These are phyloP conservation scores for Epirrita christyi DNA, from an alignment of 2,888 invertebrate genomes.

Conservation along the genomic window DNA sequence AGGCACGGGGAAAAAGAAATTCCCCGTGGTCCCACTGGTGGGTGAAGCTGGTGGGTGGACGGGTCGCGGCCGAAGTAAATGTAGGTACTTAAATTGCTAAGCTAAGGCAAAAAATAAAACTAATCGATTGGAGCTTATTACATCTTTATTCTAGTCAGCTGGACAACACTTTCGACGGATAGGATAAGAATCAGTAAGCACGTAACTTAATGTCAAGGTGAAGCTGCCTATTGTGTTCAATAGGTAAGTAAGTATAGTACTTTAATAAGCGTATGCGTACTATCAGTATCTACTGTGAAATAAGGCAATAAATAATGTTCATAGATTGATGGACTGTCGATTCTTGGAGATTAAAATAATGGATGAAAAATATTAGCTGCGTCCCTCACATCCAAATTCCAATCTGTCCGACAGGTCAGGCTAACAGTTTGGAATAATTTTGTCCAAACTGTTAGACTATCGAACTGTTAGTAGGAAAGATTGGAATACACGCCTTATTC, in stretches of 20 bases:
- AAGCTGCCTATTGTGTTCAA: conserved; percentile 49
- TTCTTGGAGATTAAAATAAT: conserved; percentile 11
- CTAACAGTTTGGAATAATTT: too few species aligned
- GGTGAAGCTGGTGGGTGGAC: too few species aligned
- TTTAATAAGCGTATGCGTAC: neutral
- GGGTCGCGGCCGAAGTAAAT: too few species aligned
- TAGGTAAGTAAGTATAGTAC: too few species aligned
- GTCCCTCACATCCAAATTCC: conserved; percentile 19
- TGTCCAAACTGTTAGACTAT: too few species aligned
- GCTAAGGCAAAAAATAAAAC: too few species aligned
- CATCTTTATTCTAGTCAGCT: conserved; percentile 8
- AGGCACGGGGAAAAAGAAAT: too few species aligned
- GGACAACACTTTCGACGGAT: conserved; percentile 34
- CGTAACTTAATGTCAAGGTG: conserved; percentile 54
- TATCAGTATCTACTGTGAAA: conserved; percentile 11
- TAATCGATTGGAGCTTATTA: neutral
- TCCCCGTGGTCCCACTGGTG: too few species aligned
- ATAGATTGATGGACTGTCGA: conserved; percentile 32
- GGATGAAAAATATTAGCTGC: conserved; percentile 12
- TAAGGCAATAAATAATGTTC: conserved; percentile 26
- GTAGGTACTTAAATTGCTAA: too few species aligned
- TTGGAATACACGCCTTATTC: too few species aligned
- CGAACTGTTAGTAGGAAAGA: too few species aligned
- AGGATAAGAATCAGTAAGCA: conserved; percentile 44
- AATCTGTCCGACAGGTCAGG: too few species aligned